These are phyloP conservation scores for Apamea sordens DNA, from an alignment of 2,888 invertebrate genomes.

Conservation along the genomic window DNA sequence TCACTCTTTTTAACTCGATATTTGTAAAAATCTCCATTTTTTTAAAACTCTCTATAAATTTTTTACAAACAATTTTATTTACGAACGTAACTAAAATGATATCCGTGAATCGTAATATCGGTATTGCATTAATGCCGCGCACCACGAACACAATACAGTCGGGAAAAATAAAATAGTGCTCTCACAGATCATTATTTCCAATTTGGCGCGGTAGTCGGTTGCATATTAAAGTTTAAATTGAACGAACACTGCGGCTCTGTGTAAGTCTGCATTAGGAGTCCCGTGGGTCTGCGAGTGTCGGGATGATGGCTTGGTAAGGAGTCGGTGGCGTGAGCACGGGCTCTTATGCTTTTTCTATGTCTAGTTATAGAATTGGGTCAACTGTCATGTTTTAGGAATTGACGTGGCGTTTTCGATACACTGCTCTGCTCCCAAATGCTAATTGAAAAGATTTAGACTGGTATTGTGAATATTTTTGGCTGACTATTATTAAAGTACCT, in stretches of 20 bases:
- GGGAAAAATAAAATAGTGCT: constrained; percentile 67
- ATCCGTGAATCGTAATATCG: constrained; percentile 51
- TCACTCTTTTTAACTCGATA: neutral
- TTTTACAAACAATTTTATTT: constrained; percentile 18
- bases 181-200: constrained; percentile 86
- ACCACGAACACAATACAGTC: constrained; percentile 52
- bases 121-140: constrained; percentile 56
- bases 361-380: constrained; percentile 2
- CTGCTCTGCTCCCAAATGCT: neutral
- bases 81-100: constrained; percentile 27
- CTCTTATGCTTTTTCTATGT: constrained; percentile 32
- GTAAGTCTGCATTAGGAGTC: constrained; percentile 88
- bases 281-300: constrained; percentile 74
- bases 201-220: constrained; percentile 83
- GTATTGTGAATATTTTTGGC: neutral
- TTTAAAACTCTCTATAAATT: neutral
- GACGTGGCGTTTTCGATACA: neutral
- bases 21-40: neutral
- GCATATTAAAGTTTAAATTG: constrained; percentile 90
- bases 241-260: constrained; percentile 85
- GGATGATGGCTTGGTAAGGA: constrained; percentile 52
- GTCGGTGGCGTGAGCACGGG: constrained; percentile 22
- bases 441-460: neutral
- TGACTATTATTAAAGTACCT: neutral
- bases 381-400: constrained; percentile 8